phyloP scores from a whole-genome alignment of 2,113 vertebrate genomes.

The Irena cyanogastra region DNA sequence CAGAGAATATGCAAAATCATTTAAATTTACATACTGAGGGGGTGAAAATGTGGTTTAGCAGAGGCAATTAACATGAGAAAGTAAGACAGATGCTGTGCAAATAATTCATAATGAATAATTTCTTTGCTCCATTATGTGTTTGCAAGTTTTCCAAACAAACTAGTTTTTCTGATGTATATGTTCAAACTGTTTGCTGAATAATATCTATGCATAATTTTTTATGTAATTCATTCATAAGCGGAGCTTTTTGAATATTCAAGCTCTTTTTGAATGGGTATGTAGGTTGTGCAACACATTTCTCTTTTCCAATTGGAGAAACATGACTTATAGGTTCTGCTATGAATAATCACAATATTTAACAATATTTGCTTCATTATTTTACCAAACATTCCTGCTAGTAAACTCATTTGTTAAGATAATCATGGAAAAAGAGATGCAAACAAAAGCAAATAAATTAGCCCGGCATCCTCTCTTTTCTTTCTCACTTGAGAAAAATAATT shows the following conservation, averaged over 20 bases:
- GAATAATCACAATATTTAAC: conserved; percentile 62
- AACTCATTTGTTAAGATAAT: conserved; percentile 57
- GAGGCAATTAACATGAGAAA: conserved; percentile 65
- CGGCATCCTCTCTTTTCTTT: conserved; percentile 1
- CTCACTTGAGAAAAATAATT: conserved; percentile 27
- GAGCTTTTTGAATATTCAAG: conserved; percentile 54
- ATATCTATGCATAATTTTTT: conserved; percentile 52
- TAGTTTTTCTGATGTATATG: conserved; percentile 63
- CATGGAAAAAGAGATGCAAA: conserved; percentile 21
- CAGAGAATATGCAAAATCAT: conserved; percentile 59
- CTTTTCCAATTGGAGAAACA: conserved; percentile 30
- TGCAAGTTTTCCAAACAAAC: conserved; percentile 65
- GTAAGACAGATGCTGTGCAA: conserved; percentile 64
- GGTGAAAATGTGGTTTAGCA: conserved; percentile 53
- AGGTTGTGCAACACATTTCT: conserved; percentile 34
- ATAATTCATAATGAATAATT: conserved; percentile 68
- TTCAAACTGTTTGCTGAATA: conserved; percentile 63
- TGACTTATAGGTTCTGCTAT: conserved; percentile 48
- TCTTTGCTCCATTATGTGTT: conserved; percentile 60
- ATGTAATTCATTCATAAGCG: conserved; percentile 59
- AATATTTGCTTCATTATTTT: conserved; percentile 64
- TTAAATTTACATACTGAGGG: conserved; percentile 60
- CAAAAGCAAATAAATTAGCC: conserved; percentile 44
- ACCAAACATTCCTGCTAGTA: conserved; percentile 45
- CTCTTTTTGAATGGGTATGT: conserved; percentile 28